Conservation (phyloP, 2,888 invertebrate species). For the Perdita meconis region DNA sequence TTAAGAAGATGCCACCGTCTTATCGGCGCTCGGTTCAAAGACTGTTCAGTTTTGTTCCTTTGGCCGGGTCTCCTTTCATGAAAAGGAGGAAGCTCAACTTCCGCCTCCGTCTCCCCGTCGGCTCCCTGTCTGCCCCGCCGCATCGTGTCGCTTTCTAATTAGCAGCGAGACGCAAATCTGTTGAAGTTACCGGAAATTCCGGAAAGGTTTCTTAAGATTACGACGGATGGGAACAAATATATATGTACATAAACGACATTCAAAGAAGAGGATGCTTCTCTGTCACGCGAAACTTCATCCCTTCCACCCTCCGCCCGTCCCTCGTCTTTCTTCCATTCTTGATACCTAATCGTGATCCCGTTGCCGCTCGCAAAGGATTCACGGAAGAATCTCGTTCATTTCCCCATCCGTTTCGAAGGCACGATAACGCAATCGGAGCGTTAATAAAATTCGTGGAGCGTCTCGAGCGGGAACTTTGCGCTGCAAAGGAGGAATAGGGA, state of each 20-base stretch:
- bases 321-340: constrained; percentile 11
- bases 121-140: constrained; percentile 36
- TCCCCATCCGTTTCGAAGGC: neutral
- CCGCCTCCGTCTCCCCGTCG: constrained; percentile 26
- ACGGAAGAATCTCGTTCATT: neutral
- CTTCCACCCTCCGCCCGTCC: neutral
- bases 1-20: constrained; percentile 73
- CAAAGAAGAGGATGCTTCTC: constrained; percentile 3
- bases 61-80: constrained; percentile 61
- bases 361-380: neutral
- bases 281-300: neutral
- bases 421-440: constrained; percentile 35
- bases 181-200: constrained; percentile 56
- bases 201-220: constrained; percentile 48
- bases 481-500: neutral
- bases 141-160: constrained; percentile 65
- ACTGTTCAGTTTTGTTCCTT: constrained; percentile 74
- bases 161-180: constrained; percentile 60
- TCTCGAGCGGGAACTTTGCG: constrained; percentile 3
- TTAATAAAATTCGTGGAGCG: constrained; percentile 54
- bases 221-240: constrained; percentile 13
- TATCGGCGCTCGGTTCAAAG: constrained; percentile 71
- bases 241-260: constrained; percentile 26
- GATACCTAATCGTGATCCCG: constrained; percentile 53
- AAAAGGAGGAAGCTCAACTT: constrained; percentile 53